A percentile compares a stretch with the other conserved stretches of the same genome.
These are phyloP conservation scores for Murina feae DNA, from an alignment of 2,113 vertebrate species.

Conservation along the genomic window DNA sequence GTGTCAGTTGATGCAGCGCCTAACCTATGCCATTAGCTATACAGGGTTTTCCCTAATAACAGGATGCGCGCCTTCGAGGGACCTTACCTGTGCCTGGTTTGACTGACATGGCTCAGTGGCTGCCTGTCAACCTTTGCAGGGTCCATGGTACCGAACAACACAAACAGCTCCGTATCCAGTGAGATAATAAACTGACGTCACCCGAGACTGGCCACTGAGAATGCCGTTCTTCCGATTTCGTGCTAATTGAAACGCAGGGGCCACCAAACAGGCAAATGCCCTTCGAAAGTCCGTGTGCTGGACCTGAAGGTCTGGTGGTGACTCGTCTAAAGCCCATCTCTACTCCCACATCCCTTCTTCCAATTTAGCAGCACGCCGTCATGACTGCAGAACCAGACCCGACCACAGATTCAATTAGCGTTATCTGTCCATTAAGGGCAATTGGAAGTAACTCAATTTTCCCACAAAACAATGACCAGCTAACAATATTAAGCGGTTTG, in stretches of 20 bases:
- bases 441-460: not conserved
- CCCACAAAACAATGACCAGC: not conserved
- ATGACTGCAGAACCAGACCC: not conserved
- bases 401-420: not conserved
- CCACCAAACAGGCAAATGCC: not conserved
- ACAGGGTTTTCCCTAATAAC: not conserved
- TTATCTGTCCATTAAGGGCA: not conserved
- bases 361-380: not conserved
- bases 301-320: not conserved
- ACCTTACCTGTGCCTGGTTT: not conserved
- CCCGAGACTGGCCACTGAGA: not conserved
- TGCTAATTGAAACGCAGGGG: not conserved
- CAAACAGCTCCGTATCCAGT: not conserved
- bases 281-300: not conserved
- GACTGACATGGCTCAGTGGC: no score
- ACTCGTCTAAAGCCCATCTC: no score
- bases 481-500: not conserved
- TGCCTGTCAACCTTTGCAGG: no score
- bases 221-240: not conserved
- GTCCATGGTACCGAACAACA: not conserved
- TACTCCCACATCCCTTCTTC: fast-evolving
- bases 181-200: not conserved
- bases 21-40: no score
- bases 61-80: no score
- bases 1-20: no score